phyloP scores from a whole-genome alignment of 1,140 invertebrate species.

The Eriocheir sinensis region DNA sequence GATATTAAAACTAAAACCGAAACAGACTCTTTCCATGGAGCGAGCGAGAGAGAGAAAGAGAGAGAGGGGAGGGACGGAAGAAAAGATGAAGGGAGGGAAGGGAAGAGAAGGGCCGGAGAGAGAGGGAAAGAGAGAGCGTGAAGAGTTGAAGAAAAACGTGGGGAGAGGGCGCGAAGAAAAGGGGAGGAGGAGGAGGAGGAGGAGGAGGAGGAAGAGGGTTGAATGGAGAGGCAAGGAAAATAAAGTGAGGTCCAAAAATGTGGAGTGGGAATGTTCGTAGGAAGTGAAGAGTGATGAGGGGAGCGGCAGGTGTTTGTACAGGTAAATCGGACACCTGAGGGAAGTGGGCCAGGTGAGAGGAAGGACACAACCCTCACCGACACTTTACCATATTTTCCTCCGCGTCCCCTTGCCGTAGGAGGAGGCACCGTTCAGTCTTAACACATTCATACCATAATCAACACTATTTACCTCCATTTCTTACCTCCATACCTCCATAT shows the following conservation, averaged over 20 bases:
- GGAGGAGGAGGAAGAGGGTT: neutral
- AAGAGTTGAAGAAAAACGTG: neutral
- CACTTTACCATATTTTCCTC: slow-evolving; percentile 22
- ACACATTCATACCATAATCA: too few relatives aligned
- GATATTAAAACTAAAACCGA: too few relatives aligned
- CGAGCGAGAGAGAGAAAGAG: neutral
- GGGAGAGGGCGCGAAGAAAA: neutral
- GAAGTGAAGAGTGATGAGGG: neutral
- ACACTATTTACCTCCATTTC: too few relatives aligned
- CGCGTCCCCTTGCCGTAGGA: too few relatives aligned
- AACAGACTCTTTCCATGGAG: too few relatives aligned
- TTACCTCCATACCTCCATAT: neutral
- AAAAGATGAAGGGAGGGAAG: neutral
- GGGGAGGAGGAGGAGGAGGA: neutral
- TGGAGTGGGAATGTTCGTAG: slow-evolving; percentile 4
- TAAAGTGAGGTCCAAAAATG: neutral
- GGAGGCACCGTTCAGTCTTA: too few relatives aligned
- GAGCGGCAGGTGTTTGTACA: neutral
- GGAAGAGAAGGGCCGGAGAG: neutral
- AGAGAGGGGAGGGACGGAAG: neutral
- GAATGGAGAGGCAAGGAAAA: neutral
- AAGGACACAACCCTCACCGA: neutral
- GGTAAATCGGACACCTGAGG: neutral
- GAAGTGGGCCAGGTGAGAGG: neutral
- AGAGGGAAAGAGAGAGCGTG: neutral